Conservation (phyloP, 2,797 vertebrate genomes). For the Tragelaphus oryx region DNA sequence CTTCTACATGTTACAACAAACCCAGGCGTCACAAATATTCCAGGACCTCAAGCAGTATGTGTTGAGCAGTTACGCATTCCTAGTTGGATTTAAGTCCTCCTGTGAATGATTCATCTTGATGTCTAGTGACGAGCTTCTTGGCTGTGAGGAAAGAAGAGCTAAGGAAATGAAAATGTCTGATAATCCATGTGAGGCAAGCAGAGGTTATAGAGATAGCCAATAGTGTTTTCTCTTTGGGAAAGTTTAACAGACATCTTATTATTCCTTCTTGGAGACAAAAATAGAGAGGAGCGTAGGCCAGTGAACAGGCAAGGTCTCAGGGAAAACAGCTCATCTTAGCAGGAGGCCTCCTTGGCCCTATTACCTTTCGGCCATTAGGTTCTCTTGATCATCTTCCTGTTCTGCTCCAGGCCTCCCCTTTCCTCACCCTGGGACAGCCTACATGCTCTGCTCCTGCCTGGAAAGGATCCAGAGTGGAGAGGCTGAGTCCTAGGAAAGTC, state of each 20-base stretch:
- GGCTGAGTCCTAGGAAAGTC: background rate
- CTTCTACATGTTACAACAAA: background rate
- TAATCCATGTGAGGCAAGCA: background rate
- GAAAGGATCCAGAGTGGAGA: background rate
- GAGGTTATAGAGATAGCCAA: background rate
- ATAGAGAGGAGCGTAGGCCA: background rate
- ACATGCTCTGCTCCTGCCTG: background rate
- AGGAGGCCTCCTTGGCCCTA: background rate
- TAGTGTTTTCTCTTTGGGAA: background rate
- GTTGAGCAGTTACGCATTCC: background rate
- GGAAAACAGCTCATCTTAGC: background rate
- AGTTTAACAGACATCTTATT: background rate
- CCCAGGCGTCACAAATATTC: background rate
- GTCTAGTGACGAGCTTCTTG: background rate
- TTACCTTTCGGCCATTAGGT: background rate
- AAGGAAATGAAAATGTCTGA: background rate
- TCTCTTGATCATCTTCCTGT: background rate
- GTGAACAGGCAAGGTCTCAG: background rate
- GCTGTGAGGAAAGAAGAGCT: background rate
- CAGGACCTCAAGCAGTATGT: background rate
- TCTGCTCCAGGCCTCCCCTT: background rate
- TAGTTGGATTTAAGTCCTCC: background rate
- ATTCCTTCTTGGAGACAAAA: background rate
- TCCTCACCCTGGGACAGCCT: background rate
- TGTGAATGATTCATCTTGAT: background rate